Percentiles rank a stretch among this genome's conserved stretches.
Conservation (phyloP, 2,888 invertebrate species). For the Scaptomyza polygonia region DNA sequence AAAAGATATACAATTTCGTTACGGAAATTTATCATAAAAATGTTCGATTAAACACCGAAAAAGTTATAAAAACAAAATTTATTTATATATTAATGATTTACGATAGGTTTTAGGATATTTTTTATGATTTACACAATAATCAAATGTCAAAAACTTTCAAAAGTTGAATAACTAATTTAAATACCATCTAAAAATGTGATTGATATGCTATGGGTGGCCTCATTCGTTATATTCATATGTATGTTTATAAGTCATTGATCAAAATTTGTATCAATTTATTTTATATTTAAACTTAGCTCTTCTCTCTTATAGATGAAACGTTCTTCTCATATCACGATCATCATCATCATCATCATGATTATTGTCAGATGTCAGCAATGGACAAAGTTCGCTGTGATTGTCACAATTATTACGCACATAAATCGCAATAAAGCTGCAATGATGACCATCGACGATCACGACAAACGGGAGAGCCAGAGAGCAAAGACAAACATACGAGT, state of each 20-base stretch:
- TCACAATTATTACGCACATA: slow-evolving; percentile 81
- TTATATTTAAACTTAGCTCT: slow-evolving; percentile 26
- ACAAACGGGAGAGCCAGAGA: slow-evolving; percentile 7
- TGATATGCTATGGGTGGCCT: slow-evolving; percentile 41
- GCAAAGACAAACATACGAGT: not conserved
- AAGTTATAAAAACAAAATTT: too few species aligned
- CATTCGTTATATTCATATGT: slow-evolving; percentile 33
- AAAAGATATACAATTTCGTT: too few species aligned
- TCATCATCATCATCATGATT: slow-evolving; percentile 12
- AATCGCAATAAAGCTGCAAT: slow-evolving; percentile 70
- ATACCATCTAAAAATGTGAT: slow-evolving; percentile 2
- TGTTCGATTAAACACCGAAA: too few species aligned
- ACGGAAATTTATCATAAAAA: too few species aligned
- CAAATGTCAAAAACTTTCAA: slow-evolving; percentile 44
- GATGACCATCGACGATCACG: slow-evolving; percentile 41
- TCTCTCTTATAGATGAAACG: slow-evolving; percentile 11
- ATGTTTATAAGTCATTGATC: slow-evolving; percentile 33
- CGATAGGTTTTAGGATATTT: not conserved
- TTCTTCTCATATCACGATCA: slow-evolving; percentile 8
- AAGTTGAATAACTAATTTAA: slow-evolving; percentile 23
- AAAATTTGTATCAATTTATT: slow-evolving; percentile 52
- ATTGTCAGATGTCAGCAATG: slow-evolving; percentile 36
- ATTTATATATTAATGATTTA: slow-evolving; percentile 16
- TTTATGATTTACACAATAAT: slow-evolving; percentile 10
- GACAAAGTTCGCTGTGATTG: slow-evolving; percentile 57